Percentiles rank a stretch among this genome's conserved stretches.
phyloP scores from a whole-genome alignment of 2,113 vertebrate species.

The Rhinopomastus cyanomelas region DNA sequence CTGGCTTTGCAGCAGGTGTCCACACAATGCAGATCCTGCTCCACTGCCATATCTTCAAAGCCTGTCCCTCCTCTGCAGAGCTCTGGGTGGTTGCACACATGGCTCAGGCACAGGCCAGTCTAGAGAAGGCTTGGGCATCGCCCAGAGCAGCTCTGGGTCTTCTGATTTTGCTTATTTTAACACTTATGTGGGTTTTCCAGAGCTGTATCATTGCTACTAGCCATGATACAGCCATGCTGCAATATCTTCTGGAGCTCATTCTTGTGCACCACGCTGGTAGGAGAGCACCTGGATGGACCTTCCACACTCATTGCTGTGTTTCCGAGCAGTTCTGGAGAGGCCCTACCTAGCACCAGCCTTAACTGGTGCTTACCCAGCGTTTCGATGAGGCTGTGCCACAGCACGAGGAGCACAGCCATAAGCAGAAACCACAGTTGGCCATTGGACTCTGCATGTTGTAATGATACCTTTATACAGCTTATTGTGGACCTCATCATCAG shows the following conservation, averaged over 20 bases:
- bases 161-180: neutral
- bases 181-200: fast-evolving
- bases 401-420: no score
- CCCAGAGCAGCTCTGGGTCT: neutral
- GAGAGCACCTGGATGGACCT: neutral
- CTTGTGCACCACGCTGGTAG: neutral
- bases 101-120: neutral
- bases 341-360: neutral
- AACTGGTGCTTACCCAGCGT: neutral
- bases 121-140: fast-evolving
- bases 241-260: neutral
- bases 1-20: neutral
- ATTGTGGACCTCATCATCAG: no score
- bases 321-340: neutral
- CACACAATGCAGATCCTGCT: neutral
- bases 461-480: no score
- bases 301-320: fast-evolving
- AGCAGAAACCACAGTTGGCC: no score
- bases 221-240: no score
- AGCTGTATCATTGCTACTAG: neutral
- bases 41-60: neutral
- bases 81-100: fast-evolving
- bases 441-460: no score
- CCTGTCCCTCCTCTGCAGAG: neutral
- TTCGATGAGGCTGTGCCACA: no score